Evolutionary conservation across 2,113 vertebrate genomes (phyloP).

Genomic region (Psammodynastes pulverulentus): DNA sequence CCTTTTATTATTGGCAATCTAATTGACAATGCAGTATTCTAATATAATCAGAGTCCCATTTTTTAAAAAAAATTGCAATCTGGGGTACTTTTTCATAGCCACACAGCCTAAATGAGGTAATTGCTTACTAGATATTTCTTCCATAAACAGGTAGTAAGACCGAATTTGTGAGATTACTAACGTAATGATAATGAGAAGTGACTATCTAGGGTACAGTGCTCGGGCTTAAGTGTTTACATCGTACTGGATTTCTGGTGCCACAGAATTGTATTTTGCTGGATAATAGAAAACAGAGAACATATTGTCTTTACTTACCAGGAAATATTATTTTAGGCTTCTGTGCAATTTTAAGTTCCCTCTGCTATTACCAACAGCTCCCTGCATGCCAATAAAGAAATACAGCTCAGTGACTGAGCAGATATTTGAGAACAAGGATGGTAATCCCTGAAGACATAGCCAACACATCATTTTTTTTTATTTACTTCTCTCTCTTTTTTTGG

Average conservation of each 20-base stretch:
- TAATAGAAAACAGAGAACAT: neutral
- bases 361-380: neutral
- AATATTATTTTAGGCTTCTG: neutral
- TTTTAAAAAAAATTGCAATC: constrained; percentile 13
- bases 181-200: neutral
- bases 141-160: neutral
- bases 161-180: neutral
- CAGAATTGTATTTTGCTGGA: neutral
- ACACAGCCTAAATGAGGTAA: neutral
- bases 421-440: neutral
- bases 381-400: neutral
- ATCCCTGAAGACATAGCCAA: neutral
- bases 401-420: neutral
- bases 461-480: neutral
- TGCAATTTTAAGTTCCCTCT: neutral
- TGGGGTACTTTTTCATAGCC: neutral
- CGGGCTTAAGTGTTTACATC: neutral
- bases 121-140: neutral
- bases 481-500: neutral
- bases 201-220: neutral
- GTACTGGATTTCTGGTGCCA: neutral
- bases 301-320: neutral
- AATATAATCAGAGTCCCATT: constrained; percentile 17
- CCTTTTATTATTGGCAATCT: constrained; percentile 11
- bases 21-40: constrained; percentile 4